Evolutionary conservation across 2,113 vertebrate species (phyloP).

Genomic region (Tetrax tetrax): DNA sequence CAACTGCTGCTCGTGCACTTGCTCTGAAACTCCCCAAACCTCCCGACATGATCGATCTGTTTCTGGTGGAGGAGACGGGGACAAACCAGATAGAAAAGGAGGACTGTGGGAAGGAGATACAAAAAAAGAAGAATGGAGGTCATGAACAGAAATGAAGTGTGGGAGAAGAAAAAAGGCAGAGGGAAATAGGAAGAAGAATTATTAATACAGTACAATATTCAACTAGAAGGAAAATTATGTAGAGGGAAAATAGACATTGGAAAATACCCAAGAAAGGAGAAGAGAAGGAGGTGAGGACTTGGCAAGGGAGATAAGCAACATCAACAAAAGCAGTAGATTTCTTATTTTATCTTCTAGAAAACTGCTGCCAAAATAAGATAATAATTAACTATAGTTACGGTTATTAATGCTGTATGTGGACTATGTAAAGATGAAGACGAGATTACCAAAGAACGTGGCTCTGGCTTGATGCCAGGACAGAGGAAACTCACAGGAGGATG

Average conservation of each 20-base stretch:
- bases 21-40: not conserved
- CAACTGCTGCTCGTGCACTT: not conserved
- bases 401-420: not conserved
- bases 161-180: not conserved
- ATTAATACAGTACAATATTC: not conserved
- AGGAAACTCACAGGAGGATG: rapidly evolving
- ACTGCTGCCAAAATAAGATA: constrained; percentile 31
- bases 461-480: not conserved
- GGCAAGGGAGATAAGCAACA: constrained; percentile 6
- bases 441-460: not conserved
- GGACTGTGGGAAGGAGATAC: not conserved
- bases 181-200: not conserved
- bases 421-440: not conserved
- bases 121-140: not conserved
- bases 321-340: not conserved
- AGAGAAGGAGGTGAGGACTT: constrained; percentile 4
- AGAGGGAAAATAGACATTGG: constrained; percentile 1
- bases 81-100: not conserved
- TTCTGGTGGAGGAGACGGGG: not conserved
- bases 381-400: not conserved
- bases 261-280: constrained; percentile 26
- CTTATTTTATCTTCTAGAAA: not conserved
- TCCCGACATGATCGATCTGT: not conserved
- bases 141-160: not conserved
- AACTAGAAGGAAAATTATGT: not conserved